These are phyloP conservation scores for Axinella damicornis DNA, from an alignment of 37 sponge, comb jelly and placozoan genomes.

Conservation along the genomic window DNA sequence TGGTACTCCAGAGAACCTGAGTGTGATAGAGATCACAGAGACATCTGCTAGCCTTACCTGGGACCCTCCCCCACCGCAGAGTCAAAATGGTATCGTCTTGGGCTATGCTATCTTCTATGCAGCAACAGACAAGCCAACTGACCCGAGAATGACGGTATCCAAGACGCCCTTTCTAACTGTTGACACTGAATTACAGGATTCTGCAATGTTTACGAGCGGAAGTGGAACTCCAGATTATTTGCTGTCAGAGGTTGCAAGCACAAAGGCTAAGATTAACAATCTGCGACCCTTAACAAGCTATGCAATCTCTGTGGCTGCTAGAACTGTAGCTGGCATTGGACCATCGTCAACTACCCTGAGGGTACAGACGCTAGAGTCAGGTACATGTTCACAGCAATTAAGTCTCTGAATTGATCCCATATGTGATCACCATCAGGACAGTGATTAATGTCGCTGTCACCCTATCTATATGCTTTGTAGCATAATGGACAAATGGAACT, in stretches of 20 bases:
- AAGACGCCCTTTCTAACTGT: background rate
- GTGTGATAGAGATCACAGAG: background rate
- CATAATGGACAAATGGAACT: no score
- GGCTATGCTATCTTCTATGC: background rate
- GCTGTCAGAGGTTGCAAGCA: no score
- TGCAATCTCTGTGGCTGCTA: constrained; percentile 9
- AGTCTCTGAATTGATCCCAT: background rate
- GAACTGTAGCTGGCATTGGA: constrained; percentile 14
- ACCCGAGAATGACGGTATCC: background rate
- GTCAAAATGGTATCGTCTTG: constrained; percentile 12
- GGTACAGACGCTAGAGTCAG: background rate
- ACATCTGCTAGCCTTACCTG: background rate
- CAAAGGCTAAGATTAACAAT: background rate
- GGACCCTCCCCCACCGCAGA: background rate
- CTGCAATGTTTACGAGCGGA: no score
- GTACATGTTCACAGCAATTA: background rate
- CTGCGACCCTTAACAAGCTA: constrained; percentile 5
- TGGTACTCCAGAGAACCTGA: constrained; percentile 4
- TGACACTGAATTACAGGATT: background rate
- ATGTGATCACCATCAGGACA: background rate
- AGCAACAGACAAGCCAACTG: background rate
- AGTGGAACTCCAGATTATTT: no score
- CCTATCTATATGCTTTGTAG: no score
- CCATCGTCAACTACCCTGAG: constrained; percentile 6
- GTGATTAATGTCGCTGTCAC: no score